Percentiles rank a stretch among this genome's conserved stretches.
Evolutionary conservation across 92 coral and sea anemone genomes (phyloP).

Genomic region (Muricea muricata): DNA sequence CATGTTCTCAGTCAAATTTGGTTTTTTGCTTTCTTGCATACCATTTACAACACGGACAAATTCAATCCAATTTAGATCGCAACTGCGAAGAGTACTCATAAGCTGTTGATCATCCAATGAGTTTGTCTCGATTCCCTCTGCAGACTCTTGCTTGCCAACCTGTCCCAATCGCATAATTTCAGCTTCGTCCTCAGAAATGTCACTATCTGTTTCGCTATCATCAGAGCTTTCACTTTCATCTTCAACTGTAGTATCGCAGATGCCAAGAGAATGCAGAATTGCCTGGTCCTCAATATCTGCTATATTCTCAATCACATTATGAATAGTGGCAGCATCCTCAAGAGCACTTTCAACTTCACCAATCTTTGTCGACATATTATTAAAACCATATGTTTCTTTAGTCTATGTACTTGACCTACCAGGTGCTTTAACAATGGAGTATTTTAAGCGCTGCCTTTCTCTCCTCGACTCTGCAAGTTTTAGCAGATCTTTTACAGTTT

Average conservation of each 20-base stretch:
- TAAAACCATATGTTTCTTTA: slow-evolving; percentile 46
- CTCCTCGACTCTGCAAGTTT: slow-evolving; percentile 28
- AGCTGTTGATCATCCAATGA: slow-evolving; percentile 57
- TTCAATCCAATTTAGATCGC: slow-evolving; percentile 71
- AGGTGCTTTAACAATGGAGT: slow-evolving; percentile 50
- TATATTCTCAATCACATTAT: slow-evolving; percentile 55
- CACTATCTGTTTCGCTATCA: slow-evolving; percentile 33
- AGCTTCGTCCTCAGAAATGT: slow-evolving; percentile 9
- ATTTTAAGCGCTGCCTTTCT: slow-evolving; percentile 44
- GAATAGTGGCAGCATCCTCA: slow-evolving; percentile 37
- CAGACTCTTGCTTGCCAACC: slow-evolving; percentile 2
- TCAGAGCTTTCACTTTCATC: slow-evolving; percentile 47
- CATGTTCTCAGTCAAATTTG: slow-evolving; percentile 42
- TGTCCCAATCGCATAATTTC: not conserved
- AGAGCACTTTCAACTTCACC: slow-evolving; percentile 43
- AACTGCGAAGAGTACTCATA: slow-evolving; percentile 48
- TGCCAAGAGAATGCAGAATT: slow-evolving; percentile 46
- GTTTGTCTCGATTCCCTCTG: slow-evolving; percentile 17
- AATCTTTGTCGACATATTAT: slow-evolving; percentile 16
- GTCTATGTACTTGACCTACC: slow-evolving; percentile 49
- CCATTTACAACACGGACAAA: slow-evolving; percentile 52
- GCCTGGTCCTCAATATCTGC: slow-evolving; percentile 52
- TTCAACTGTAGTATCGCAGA: not conserved
- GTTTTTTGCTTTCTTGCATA: slow-evolving; percentile 43
- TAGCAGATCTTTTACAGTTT: slow-evolving; percentile 25